Conservation (phyloP, 2,113 vertebrate species). For the Eptesicus fuscus region DNA sequence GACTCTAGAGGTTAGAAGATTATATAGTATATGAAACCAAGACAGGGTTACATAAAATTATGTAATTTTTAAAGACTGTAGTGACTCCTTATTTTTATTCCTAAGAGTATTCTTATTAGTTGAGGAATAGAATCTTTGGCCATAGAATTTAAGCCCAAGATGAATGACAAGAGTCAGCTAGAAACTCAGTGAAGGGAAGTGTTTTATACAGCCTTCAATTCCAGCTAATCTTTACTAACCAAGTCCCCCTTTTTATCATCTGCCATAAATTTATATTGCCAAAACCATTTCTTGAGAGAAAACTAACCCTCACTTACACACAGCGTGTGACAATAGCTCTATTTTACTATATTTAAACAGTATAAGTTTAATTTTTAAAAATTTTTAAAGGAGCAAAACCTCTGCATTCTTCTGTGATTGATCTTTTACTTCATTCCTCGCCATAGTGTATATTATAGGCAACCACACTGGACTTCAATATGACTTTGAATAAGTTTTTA, state of each 20-base stretch:
- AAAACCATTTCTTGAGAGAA: background rate
- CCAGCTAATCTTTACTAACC: background rate
- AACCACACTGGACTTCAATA: background rate
- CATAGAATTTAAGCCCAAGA: background rate
- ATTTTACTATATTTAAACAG: background rate
- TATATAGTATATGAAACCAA: background rate
- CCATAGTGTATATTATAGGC: background rate
- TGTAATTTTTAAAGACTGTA: background rate
- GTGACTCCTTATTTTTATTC: background rate
- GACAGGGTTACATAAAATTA: background rate
- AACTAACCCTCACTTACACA: background rate
- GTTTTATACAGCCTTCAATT: background rate
- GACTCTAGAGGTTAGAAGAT: background rate
- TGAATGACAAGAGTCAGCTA: background rate
- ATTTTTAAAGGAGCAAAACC: background rate
- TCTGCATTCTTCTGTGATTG: background rate
- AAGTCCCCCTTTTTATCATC: background rate
- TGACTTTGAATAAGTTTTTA: background rate
- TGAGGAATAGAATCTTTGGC: background rate
- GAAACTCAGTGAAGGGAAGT: background rate
- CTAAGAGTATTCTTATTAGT: background rate
- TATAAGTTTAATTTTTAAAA: background rate
- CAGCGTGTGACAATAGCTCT: background rate
- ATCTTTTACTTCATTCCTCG: background rate
- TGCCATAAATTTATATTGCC: background rate